phyloP scores from a whole-genome alignment of 2,797 vertebrate genomes.

The Alfaro cultratus region DNA sequence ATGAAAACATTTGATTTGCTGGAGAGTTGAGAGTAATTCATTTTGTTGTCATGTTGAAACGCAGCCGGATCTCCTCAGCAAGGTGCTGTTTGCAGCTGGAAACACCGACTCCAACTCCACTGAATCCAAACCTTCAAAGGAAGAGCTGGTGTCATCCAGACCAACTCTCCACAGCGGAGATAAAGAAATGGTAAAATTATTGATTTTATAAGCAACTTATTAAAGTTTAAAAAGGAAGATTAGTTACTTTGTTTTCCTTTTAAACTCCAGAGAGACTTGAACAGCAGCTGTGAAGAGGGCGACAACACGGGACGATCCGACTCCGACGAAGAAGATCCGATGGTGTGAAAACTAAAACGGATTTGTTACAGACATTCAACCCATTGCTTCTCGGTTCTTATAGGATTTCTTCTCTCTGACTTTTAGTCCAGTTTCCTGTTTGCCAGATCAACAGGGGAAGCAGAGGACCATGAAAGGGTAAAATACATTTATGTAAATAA shows the following conservation, averaged over 20 bases:
- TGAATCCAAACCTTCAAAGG: slow-evolving; percentile 12
- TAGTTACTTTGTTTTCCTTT: background rate
- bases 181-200: slow-evolving; percentile 14
- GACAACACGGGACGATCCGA: slow-evolving; percentile 12
- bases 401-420: background rate
- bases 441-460: background rate
- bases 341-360: slow-evolving; percentile 7
- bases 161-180: background rate
- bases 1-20: background rate
- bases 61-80: background rate
- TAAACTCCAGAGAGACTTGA: background rate
- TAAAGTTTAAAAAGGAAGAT: background rate
- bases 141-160: slow-evolving; percentile 7
- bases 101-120: background rate
- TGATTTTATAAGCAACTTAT: background rate
- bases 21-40: background rate
- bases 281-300: background rate
- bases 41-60: background rate
- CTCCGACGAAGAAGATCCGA: slow-evolving; percentile 3
- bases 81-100: background rate
- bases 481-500: slow-evolving; percentile 2
- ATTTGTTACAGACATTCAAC: background rate
- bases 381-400: background rate
- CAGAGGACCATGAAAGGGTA: slow-evolving; percentile 13
- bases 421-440: background rate